These are phyloP conservation scores for Lymantria dispar DNA, from an alignment of 2,888 invertebrate species.

Conservation along the genomic window DNA sequence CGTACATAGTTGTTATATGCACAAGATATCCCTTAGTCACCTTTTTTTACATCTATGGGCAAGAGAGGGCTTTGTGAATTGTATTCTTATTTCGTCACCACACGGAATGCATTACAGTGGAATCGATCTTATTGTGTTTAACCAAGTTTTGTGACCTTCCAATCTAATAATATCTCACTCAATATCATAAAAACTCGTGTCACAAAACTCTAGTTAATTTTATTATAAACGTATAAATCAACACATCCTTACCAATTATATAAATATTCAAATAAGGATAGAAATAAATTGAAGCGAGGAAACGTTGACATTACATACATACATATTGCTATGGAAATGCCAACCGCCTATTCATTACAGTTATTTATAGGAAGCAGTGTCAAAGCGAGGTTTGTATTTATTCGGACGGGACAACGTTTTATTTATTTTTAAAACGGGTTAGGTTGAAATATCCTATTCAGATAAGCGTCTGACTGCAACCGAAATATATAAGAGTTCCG, in stretches of 20 bases:
- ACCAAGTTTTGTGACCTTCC: conserved; percentile 9
- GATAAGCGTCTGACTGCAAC: conserved; percentile 68
- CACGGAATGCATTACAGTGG: too few relatives aligned
- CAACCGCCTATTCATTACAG: conserved; percentile 76
- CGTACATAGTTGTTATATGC: too few relatives aligned
- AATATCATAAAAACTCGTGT: not conserved
- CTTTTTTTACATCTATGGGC: too few relatives aligned
- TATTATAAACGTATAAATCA: conserved; percentile 25
- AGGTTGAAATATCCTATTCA: conserved; percentile 65
- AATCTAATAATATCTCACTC: conserved; percentile 11
- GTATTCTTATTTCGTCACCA: too few relatives aligned
- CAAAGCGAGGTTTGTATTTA: conserved; percentile 75
- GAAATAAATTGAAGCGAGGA: conserved; percentile 71
- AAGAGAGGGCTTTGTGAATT: too few relatives aligned
- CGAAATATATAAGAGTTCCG: conserved; percentile 52
- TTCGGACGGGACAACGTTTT: conserved; percentile 69
- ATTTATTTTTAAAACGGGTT: conserved; percentile 77
- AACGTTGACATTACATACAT: conserved; percentile 75
- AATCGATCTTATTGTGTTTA: conserved; percentile 8
- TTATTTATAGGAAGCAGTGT: conserved; percentile 79
- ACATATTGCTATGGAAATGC: conserved; percentile 63
- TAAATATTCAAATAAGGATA: conserved; percentile 72
- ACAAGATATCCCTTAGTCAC: too few relatives aligned
- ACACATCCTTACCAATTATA: conserved; percentile 64
- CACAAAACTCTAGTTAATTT: not conserved